These are phyloP conservation scores for Bugula neritina DNA, from an alignment of 2,888 invertebrate species.

Conservation along the genomic window DNA sequence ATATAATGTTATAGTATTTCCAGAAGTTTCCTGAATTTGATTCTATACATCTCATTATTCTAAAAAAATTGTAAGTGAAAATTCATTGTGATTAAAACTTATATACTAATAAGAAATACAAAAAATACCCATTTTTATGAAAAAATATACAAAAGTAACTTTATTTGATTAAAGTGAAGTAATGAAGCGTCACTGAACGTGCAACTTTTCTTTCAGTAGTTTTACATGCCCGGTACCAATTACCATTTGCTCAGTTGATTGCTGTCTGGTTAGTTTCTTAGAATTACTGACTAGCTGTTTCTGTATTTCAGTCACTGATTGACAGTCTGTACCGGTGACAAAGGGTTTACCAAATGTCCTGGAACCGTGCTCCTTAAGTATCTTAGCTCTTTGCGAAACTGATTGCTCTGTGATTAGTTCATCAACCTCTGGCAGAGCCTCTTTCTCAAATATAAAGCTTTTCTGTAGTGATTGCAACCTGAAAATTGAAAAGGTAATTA, in stretches of 20 bases:
- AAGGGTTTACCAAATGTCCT: background rate
- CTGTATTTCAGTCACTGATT: background rate
- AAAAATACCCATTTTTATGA: too few relatives aligned
- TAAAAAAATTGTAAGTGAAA: too few relatives aligned
- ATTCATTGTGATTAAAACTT: too few relatives aligned
- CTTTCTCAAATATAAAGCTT: conserved; percentile 1
- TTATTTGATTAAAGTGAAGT: background rate
- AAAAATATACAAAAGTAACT: background rate
- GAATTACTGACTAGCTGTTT: background rate
- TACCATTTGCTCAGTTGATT: background rate
- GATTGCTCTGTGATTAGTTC: background rate
- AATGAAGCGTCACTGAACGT: background rate
- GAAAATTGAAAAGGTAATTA: background rate
- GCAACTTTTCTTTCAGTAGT: background rate
- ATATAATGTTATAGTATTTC: too few relatives aligned
- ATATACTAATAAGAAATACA: too few relatives aligned
- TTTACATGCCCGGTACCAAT: background rate
- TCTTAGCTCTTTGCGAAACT: background rate
- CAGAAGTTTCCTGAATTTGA: too few relatives aligned
- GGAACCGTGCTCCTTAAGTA: background rate
- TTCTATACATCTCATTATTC: too few relatives aligned
- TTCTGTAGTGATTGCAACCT: background rate
- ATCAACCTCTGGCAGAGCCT: background rate
- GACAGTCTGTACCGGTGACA: background rate
- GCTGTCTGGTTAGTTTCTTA: background rate